Evolutionary conservation across 1,140 invertebrate genomes (phyloP).

Genomic region (Daktulosphaira vitifoliae): DNA sequence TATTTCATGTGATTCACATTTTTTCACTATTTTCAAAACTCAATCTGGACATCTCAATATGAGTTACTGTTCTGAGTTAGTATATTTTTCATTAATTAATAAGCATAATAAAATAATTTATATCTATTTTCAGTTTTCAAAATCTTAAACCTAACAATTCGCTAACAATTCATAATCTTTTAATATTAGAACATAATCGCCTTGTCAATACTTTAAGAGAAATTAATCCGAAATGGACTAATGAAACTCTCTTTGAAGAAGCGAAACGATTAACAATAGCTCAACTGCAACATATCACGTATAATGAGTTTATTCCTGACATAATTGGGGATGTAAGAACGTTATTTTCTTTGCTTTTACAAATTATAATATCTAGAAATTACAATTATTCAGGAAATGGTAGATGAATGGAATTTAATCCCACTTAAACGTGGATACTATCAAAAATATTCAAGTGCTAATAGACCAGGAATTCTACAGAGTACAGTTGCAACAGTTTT

Average conservation of each 20-base stretch:
- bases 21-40: neutral
- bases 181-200: constrained; percentile 45
- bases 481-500: constrained; percentile 8
- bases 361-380: neutral
- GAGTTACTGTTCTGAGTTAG: neutral
- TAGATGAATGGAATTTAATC: constrained; percentile 11
- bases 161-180: constrained; percentile 37
- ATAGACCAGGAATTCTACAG: neutral
- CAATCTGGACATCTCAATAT: neutral
- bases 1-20: constrained; percentile 35
- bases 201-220: constrained; percentile 39
- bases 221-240: constrained; percentile 46
- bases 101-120: too few relatives aligned
- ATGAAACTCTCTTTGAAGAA: constrained; percentile 48
- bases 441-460: neutral
- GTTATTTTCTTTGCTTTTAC: too few relatives aligned
- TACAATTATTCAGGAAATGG: neutral
- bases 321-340: constrained; percentile 44
- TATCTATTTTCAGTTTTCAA: constrained; percentile 50
- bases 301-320: constrained; percentile 52
- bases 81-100: too few relatives aligned
- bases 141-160: constrained; percentile 1
- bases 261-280: constrained; percentile 49
- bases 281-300: constrained; percentile 52
- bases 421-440: constrained; percentile 6